Percentiles rank a stretch among this genome's conserved stretches.
Conservation (phyloP, 2,113 vertebrate genomes). For the Neodon shergylaensis region DNA sequence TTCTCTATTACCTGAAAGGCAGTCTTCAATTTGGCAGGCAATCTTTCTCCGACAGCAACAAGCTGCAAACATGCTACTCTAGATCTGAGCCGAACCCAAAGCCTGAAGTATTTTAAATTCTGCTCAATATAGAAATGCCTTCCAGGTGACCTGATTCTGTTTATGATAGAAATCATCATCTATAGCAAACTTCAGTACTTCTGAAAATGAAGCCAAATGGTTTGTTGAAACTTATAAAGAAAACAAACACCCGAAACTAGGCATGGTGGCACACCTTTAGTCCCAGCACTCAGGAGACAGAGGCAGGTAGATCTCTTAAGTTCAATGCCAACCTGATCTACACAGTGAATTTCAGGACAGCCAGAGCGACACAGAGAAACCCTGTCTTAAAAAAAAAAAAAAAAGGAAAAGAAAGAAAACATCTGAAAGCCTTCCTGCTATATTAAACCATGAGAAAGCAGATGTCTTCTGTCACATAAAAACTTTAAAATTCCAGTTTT, state of each 20-base stretch:
- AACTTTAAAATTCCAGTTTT: slow-evolving; percentile 84
- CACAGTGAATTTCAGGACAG: neutral
- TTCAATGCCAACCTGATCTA: neutral
- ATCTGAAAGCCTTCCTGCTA: slow-evolving; percentile 83
- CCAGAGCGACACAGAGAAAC: neutral
- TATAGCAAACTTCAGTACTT: slow-evolving; percentile 86
- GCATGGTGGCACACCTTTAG: neutral
- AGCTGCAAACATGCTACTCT: slow-evolving; percentile 76
- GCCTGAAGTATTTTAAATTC: slow-evolving; percentile 78
- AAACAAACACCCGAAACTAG: slow-evolving; percentile 75
- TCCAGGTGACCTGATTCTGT: slow-evolving; percentile 79
- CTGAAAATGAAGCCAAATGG: slow-evolving; percentile 83
- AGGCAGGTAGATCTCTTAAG: neutral
- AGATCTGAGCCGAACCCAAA: slow-evolving; percentile 78
- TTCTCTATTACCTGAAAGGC: slow-evolving; percentile 66
- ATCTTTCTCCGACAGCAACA: slow-evolving; percentile 72
- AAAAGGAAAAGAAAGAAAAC: neutral
- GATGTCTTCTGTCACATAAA: slow-evolving; percentile 83
- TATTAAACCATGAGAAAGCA: slow-evolving; percentile 83
- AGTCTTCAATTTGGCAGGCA: slow-evolving; percentile 78
- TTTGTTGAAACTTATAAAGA: slow-evolving; percentile 80
- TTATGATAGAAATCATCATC: slow-evolving; percentile 74
- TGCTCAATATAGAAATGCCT: slow-evolving; percentile 81
- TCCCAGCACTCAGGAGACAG: neutral
- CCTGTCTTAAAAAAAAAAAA: neutral